phyloP scores from a whole-genome alignment of 2,113 vertebrate species.

The Varanus salvator region DNA sequence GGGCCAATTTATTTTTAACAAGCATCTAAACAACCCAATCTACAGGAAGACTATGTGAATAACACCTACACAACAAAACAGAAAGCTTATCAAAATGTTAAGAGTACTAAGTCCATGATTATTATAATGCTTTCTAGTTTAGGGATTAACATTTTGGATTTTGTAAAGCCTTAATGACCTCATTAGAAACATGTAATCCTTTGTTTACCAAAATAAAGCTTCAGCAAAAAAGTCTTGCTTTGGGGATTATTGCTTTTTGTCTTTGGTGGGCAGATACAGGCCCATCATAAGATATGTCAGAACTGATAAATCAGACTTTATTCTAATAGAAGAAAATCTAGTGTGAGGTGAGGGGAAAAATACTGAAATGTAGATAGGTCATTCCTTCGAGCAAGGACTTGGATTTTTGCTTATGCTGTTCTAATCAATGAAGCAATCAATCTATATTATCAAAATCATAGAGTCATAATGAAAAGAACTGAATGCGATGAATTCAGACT shows the following conservation, averaged over 20 bases:
- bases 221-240: conserved; percentile 22
- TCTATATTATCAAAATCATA: neutral
- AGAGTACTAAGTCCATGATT: conserved; percentile 44
- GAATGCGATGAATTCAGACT: neutral
- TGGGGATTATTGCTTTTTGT: conserved; percentile 24
- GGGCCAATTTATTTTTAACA: conserved; percentile 25
- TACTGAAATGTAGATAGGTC: neutral
- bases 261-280: conserved; percentile 40
- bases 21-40: conserved; percentile 26
- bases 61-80: neutral
- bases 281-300: conserved; percentile 22
- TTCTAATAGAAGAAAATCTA: neutral
- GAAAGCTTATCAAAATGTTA: conserved; percentile 32
- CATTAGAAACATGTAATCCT: conserved; percentile 58
- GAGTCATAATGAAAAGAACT: neutral
- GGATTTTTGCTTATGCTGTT: neutral
- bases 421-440: neutral
- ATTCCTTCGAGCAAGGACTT: neutral
- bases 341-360: neutral
- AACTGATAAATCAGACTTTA: neutral
- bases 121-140: conserved; percentile 39
- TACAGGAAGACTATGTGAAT: neutral
- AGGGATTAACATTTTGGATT: conserved; percentile 40
- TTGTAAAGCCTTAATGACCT: conserved; percentile 50
- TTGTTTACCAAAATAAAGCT: conserved; percentile 29